Evolutionary conservation across 2,888 invertebrate genomes (phyloP).

Genomic region (Phyto melanocephala): DNA sequence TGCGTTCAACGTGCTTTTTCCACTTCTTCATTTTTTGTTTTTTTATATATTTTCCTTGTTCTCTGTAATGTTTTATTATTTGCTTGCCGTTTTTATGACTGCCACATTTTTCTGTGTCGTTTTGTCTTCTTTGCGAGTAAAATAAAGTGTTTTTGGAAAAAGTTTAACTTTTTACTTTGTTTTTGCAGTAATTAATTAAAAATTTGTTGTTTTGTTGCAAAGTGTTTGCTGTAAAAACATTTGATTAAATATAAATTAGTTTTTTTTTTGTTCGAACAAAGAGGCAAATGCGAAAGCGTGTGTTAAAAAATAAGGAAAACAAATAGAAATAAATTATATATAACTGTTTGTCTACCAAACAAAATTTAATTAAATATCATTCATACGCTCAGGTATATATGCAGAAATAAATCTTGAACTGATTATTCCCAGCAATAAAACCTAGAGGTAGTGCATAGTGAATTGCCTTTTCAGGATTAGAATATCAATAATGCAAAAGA

Average conservation of each 20-base stretch:
- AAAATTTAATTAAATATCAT: slow-evolving; percentile 22
- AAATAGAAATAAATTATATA: background rate
- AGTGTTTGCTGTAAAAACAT: slow-evolving; percentile 25
- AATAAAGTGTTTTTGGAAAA: slow-evolving; percentile 46
- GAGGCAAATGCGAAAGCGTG: too few species aligned
- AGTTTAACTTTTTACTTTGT: slow-evolving; percentile 20
- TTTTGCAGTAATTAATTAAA: slow-evolving; percentile 37
- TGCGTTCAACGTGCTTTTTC: slow-evolving; percentile 19
- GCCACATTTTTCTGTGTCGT: background rate
- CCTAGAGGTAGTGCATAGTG: too few species aligned
- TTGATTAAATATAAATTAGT: slow-evolving; percentile 28
- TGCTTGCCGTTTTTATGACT: slow-evolving; percentile 20
- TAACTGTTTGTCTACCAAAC: background rate
- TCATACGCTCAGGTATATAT: background rate
- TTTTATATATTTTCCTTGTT: background rate
- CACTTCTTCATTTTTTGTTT: background rate
- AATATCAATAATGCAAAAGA: too few species aligned
- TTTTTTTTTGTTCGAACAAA: too few species aligned
- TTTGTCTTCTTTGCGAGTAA: slow-evolving; percentile 15
- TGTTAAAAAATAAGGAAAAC: background rate
- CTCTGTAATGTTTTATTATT: slow-evolving; percentile 16
- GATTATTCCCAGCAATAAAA: too few species aligned
- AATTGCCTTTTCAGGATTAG: too few species aligned
- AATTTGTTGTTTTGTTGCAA: slow-evolving; percentile 9
- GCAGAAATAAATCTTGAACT: too few species aligned